Evolutionary conservation across 2,888 invertebrate species (phyloP), one percentile per base, ranked within the genome.

Genomic region (Serrognathus titanus): DNA sequence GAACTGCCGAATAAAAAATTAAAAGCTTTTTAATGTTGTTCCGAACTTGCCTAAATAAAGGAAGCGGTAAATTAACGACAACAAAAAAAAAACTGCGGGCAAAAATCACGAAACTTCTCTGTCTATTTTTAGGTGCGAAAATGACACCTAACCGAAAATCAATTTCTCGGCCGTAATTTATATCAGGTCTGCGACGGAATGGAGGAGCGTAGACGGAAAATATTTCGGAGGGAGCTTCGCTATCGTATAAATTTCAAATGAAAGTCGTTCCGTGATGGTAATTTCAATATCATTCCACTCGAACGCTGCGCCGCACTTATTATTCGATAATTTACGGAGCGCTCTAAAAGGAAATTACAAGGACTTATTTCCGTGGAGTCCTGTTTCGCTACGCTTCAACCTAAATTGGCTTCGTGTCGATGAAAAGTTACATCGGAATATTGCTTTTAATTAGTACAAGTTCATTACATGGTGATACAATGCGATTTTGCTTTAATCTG

Each of bases 231-330:
- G 40, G 45, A 24, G 37, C 51, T 53, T 58, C 43, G 45, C 51
- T 46, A 48, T 56, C 49, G 50, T 61, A 58, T 64, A 64, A 64
- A 64, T 64, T 64, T 56, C 54, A 35, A 41, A 36, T 56, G 48
- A 60, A 60, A 61, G 45, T 59, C 58, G 53, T 59, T 59, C 48
- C 53, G 48, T 53, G 57, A 57, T 55, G 57, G 58, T 56, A 62
- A 62, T 62, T 62, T 63, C 63, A 62, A 61, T 65, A 65, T 61
- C 61, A 59, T 57, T 57, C 56, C 60, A 47, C 31, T 13, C 47
- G 47, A 55, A 40, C 59, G 60, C 41, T 48, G 48, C 48, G 47
- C 54, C 39, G 36, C 51, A 60, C 57, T 60, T 61, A 62, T 63
- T 63, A 61, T 54, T 37, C 53, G 48, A 55, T 56, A 64, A 64